Base-by-base conservation (phyloP, 35 echinoderm and acorn worm genomes). In the Diadema setosum region DNA sequence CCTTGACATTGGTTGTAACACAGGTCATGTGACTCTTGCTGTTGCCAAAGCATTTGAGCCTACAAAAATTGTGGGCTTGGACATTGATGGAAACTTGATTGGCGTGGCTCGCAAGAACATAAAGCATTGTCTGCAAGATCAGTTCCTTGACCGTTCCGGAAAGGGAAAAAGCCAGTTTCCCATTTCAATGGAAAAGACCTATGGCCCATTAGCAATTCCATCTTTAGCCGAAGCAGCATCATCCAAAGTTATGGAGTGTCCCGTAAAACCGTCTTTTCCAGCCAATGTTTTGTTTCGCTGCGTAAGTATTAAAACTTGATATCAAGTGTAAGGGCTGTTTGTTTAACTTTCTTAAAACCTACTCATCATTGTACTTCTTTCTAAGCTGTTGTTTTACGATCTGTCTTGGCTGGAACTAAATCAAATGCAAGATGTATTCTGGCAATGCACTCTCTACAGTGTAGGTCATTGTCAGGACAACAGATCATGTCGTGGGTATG, bases 1-100 rank as follows among this genome's bases (percentile, higher is more conserved):
- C 45, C 57, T 99, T 37, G 96, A 99, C 87, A 99, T 99, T 92
- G 96, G 96, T 5, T 99, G 96, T 61, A 99, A 99, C 76, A 92
- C 92, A 15, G 96, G 96, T 42, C 96, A 99, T 90, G 89, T 99
- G 34, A 99, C 96, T 39, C 82, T 99, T 15, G 85, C 44, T 36
- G 30, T 99, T n/a, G 96, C 93, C 21, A 94, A 91, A 83, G 63
- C 57, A 37, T 99, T 92, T 34, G 24, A 80, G 9, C 96, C 96
- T 52, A 12, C 78, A 25, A 91, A 89, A 65, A 95, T 99, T 32
- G 87, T 91, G 34, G 96, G 96, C 11, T 86, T 99, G 18, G 96
- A 99, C 44, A 99, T 99, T 49, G 96, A 99, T 89, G 84, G 69
- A 3, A 92, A 92, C 57, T 67, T 99, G 26, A 95, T 99, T 80